phyloP scores from a whole-genome alignment of 2,113 vertebrate genomes.

The Eidolon helvum region DNA sequence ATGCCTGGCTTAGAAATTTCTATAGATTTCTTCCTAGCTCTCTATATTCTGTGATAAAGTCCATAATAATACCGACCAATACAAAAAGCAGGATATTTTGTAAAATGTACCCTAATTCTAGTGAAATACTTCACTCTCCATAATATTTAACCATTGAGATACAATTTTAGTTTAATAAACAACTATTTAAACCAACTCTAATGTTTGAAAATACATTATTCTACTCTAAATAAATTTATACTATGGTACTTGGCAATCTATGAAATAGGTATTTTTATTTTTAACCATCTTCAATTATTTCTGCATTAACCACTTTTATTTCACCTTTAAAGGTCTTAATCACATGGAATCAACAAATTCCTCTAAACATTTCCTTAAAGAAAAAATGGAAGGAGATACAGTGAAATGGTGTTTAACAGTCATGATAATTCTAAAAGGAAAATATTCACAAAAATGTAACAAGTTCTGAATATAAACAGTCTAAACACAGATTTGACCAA shows the following conservation, averaged over 20 bases:
- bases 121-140: conserved; percentile 9
- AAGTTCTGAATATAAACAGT: background rate
- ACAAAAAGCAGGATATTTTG: background rate
- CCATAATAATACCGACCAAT: background rate
- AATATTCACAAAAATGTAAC: background rate
- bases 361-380: conserved; percentile 15
- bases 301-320: conserved; percentile 36
- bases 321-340: conserved; percentile 3
- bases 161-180: background rate
- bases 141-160: background rate
- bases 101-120: conserved; percentile 10
- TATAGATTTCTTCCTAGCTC: background rate
- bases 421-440: background rate
- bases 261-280: conserved; percentile 33
- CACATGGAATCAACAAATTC: conserved; percentile 33
- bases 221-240: conserved; percentile 28
- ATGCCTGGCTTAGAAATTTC: background rate
- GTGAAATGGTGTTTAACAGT: background rate
- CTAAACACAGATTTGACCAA: background rate
- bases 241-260: conserved; percentile 41
- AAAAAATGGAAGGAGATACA: background rate
- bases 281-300: conserved; percentile 33
- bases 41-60: background rate
- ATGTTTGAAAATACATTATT: conserved; percentile 36
- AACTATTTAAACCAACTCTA: background rate